phyloP scores from a whole-genome alignment of 2,113 vertebrate genomes.

The Arothron firmamentum region DNA sequence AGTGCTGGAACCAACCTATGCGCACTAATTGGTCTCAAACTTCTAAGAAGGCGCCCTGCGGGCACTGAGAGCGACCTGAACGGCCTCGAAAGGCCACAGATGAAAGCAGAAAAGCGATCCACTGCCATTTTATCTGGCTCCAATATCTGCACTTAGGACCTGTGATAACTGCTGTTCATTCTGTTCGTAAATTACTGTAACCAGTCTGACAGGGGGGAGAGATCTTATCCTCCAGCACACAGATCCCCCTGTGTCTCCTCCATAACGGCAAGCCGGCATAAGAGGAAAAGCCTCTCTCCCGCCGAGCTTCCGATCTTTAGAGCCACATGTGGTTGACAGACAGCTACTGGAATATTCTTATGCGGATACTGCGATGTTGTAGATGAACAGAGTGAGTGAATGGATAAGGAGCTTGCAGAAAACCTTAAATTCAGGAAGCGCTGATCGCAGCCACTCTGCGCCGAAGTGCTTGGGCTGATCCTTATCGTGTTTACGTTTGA shows the following conservation, averaged over 20 bases:
- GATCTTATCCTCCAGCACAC: slow-evolving; percentile 34
- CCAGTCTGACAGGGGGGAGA: slow-evolving; percentile 22
- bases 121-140: background rate
- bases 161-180: slow-evolving; percentile 6
- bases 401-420: slow-evolving; percentile 37
- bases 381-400: slow-evolving; percentile 34
- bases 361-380: slow-evolving; percentile 29
- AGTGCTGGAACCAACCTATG: slow-evolving; percentile 12
- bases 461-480: slow-evolving; percentile 46
- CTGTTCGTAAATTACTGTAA: slow-evolving; percentile 29
- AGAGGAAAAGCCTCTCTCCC: slow-evolving; percentile 20
- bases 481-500: slow-evolving; percentile 69
- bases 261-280: slow-evolving; percentile 46
- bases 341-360: slow-evolving; percentile 28
- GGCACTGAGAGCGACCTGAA: slow-evolving; percentile 9
- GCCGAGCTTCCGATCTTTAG: slow-evolving; percentile 14
- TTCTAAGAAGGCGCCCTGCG: slow-evolving; percentile 18
- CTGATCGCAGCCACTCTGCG: slow-evolving; percentile 40
- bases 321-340: slow-evolving; percentile 44
- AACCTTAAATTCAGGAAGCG: slow-evolving; percentile 59
- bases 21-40: slow-evolving; percentile 32
- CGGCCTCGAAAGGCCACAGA: slow-evolving; percentile 12
- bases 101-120: background rate
- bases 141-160: slow-evolving; percentile 12
- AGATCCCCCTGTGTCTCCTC: slow-evolving; percentile 42